Percentiles rank a stretch among this genome's conserved stretches.
These are phyloP conservation scores for Lucilia cuprina DNA, from an alignment of 1,140 invertebrate genomes.

Conservation along the genomic window DNA sequence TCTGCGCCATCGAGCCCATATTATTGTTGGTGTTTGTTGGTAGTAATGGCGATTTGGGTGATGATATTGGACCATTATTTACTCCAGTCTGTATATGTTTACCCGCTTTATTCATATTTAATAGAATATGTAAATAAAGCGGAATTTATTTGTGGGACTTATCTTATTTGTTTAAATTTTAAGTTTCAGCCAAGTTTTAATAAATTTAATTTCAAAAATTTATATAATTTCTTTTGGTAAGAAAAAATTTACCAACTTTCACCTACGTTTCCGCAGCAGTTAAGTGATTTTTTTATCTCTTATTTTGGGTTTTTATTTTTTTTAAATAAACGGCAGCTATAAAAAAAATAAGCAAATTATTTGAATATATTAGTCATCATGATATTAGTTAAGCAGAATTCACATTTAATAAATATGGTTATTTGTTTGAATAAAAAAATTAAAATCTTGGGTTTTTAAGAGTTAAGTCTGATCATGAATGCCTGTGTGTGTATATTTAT, in stretches of 20 bases:
- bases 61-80: conserved; percentile 2
- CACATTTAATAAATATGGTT: neutral
- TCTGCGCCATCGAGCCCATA: conserved; percentile 39
- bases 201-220: neutral
- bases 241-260: conserved; percentile 5
- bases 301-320: neutral
- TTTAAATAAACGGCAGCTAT: neutral
- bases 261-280: conserved; percentile 22
- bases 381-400: neutral
- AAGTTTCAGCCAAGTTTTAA: neutral
- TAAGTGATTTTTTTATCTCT: neutral
- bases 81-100: conserved; percentile 56
- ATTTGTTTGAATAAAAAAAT: neutral
- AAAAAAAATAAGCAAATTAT: neutral
- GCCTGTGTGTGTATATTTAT: too few relatives aligned
- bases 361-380: conserved; percentile 13
- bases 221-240: too few relatives aligned
- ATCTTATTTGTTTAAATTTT: neutral
- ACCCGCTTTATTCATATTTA: conserved; percentile 54
- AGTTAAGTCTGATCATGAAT: neutral
- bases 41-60: conserved; percentile 21
- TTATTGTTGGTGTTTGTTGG: neutral
- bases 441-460: neutral
- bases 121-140: conserved; percentile 1
- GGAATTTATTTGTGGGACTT: neutral